phyloP scores from a whole-genome alignment of 2,888 invertebrate genomes.

The Leucania comma region DNA sequence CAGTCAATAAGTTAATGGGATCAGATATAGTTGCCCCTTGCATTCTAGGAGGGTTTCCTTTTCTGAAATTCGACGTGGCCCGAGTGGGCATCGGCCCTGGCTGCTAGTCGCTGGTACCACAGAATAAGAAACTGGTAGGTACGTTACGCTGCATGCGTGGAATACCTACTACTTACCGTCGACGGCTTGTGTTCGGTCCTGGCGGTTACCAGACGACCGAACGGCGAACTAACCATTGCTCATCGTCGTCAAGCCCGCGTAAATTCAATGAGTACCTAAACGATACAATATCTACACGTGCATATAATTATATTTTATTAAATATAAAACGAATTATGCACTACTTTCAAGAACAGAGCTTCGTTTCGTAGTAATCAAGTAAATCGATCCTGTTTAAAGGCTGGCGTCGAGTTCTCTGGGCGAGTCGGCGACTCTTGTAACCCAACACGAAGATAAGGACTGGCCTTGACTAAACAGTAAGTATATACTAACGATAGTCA shows the following conservation, averaged over 20 bases:
- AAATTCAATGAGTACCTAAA: neutral
- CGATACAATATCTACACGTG: neutral
- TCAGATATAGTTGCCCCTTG: too few species aligned
- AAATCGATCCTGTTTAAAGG: constrained; percentile 70
- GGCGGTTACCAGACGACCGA: too few species aligned
- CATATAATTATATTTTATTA: neutral
- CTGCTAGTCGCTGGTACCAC: too few species aligned
- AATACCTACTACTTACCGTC: too few species aligned
- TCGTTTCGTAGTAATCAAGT: constrained; percentile 71
- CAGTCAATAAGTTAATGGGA: too few species aligned
- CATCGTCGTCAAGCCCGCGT: neutral
- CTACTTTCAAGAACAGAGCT: constrained; percentile 39
- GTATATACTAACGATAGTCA: constrained; percentile 41
- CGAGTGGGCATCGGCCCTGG: too few species aligned
- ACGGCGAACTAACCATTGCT: too few species aligned
- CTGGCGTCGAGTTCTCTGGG: constrained; percentile 70
- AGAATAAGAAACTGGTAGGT: too few species aligned
- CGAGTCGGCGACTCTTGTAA: constrained; percentile 84
- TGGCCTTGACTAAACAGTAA: constrained; percentile 77
- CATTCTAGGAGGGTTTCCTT: too few species aligned
- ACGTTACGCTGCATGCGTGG: too few species aligned
- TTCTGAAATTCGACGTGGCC: too few species aligned
- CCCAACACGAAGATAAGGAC: constrained; percentile 81
- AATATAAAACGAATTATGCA: constrained; percentile 27
- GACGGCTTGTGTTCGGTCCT: too few species aligned